Evolutionary conservation across 2,113 vertebrate genomes (phyloP), one percentile per base, ranked within the genome.

Genomic region (Boulengeromyrus knoepffleri): DNA sequence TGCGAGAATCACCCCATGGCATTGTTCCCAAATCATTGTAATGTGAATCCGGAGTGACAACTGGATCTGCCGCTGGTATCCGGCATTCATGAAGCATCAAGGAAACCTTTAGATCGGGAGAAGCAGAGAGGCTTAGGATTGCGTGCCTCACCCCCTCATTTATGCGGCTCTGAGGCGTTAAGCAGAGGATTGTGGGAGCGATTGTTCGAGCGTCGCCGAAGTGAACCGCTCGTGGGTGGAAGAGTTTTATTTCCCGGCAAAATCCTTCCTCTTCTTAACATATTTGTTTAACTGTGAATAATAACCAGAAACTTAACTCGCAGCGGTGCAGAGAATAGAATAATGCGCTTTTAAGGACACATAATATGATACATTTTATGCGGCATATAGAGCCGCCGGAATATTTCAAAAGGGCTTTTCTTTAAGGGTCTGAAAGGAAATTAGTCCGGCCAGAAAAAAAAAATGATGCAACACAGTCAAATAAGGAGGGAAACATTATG

Each of bases 1-100:
- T 95, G 94, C 94, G 92, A 94, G 94, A 96, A 96, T 95, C 94
- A 95, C 94, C 93, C 85, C 89, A 94, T 90, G n/a, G 92, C 94
- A 96, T 96, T 96, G 96, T 96, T 96, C 96, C 95, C 95, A 94
- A 96, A 96, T 96, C 96, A 96, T 96, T 96, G 96, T 96, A 96
- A 97, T 96, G 96, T 97, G 96, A 96, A 96, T 96, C 96, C 95
- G 96, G 95, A 96, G 95, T 96, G 95, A 96, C 95, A 96, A 96
- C 95, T 95, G 95, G 95, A 95, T 92, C 93, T 94, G 93, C 94
- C 93, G 95, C 93, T 93, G 94, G 94, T 96, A 96, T 95, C 95
- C 93, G 92, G 95, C 94, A 96, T 96, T 96, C 96, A 96, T 91
- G 91, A 93, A 95, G 95, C 95, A 96, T 96, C 96, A 96, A 96